Evolutionary conservation across 2,888 invertebrate genomes (phyloP).

Genomic region (Coleophora deauratella): DNA sequence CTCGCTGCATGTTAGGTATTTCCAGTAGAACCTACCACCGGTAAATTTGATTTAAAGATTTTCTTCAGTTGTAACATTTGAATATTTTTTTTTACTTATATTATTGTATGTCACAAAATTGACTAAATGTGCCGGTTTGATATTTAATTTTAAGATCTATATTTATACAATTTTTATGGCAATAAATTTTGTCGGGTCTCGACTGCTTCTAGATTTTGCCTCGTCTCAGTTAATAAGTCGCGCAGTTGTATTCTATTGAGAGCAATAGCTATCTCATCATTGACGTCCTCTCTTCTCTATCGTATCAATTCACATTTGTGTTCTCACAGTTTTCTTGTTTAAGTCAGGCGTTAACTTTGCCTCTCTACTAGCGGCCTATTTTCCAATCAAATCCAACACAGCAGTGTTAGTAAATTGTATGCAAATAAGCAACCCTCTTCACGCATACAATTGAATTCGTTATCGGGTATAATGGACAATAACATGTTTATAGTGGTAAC

Average conservation of each 20-base stretch:
- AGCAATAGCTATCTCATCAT: slow-evolving; percentile 5
- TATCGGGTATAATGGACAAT: slow-evolving; percentile 7
- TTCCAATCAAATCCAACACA: slow-evolving; percentile 2
- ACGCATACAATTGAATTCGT: slow-evolving; percentile 17
- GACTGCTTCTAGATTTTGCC: slow-evolving; percentile 32
- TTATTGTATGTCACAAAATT: too few species aligned
- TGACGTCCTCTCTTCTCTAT: too few species aligned
- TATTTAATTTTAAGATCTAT: too few species aligned
- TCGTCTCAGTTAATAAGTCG: slow-evolving; percentile 24
- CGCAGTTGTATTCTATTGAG: slow-evolving; percentile 24
- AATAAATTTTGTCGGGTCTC: slow-evolving; percentile 25
- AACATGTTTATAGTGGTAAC: slow-evolving; percentile 6
- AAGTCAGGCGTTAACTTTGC: background rate
- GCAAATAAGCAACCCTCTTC: slow-evolving; percentile 15
- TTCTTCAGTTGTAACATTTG: too few species aligned
- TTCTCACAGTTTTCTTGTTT: too few species aligned
- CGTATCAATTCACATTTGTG: too few species aligned
- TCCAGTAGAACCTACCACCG: too few species aligned
- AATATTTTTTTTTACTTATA: too few species aligned
- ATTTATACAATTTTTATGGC: too few species aligned
- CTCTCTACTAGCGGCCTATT: background rate
- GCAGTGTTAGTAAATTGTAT: slow-evolving; percentile 12
- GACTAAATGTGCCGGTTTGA: too few species aligned
- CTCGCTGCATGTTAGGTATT: too few species aligned
- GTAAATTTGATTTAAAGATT: too few species aligned